Percentiles rank a stretch among this genome's conserved stretches.
These are phyloP conservation scores for Choloepus hoffmanni DNA, from an alignment of 2,113 vertebrate genomes.

Conservation along the genomic window DNA sequence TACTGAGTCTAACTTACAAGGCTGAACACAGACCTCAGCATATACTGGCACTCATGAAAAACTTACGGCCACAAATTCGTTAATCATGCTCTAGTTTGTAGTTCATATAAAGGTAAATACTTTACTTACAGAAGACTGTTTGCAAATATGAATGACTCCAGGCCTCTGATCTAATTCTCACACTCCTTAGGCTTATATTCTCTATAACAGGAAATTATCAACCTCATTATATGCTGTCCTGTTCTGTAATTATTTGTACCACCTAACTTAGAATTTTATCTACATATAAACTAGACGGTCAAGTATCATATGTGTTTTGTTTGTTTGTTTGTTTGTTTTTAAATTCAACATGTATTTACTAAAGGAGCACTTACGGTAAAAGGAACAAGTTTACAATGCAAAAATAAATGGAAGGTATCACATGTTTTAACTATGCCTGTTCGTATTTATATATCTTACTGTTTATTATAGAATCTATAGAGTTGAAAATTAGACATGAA, in stretches of 20 bases:
- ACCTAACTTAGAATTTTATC: not conserved
- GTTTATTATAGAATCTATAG: not conserved
- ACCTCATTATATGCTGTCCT: not conserved
- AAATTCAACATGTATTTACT: no score
- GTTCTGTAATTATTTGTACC: not conserved
- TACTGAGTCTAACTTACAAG: not conserved
- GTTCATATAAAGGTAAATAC: not conserved
- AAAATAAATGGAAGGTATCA: not conserved
- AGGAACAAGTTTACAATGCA: no score
- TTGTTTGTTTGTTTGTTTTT: no score
- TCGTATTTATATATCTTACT: not conserved
- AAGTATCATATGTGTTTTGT: no score
- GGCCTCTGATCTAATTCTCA: not conserved
- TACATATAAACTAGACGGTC: not conserved
- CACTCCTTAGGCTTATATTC: not conserved
- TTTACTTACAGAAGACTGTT: not conserved
- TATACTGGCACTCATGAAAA: not conserved
- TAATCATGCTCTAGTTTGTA: not conserved
- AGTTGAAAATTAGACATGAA: not conserved
- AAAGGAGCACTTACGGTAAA: no score
- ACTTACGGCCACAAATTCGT: not conserved
- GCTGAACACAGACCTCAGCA: not conserved
- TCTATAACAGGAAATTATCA: not conserved
- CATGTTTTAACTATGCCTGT: not conserved
- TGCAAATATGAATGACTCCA: not conserved